Evolutionary conservation across 53 echinoderm and acorn worm species (phyloP), one percentile per base, ranked within the genome.

Genomic region (Echinometra lucunter): DNA sequence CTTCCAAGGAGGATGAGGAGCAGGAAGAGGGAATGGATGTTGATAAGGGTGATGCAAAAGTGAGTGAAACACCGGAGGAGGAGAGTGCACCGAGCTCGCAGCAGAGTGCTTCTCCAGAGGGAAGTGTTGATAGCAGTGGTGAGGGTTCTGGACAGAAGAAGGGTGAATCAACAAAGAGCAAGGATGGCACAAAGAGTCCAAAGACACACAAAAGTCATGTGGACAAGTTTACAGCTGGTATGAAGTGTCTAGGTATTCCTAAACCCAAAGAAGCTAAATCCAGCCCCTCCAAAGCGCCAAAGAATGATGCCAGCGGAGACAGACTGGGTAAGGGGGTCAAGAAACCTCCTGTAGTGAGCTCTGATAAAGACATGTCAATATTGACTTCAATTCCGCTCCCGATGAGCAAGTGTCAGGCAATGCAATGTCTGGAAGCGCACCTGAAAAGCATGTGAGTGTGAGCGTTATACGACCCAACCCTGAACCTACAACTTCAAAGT

Each of bases 331-430:
- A 97, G 92, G 42, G 40, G 42, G 72, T 82, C 37, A 95, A 95
- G 74, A 96, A 96, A 58, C 92, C 89, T 56, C 57, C 58, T 47
- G 42, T 69, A 89, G 45, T 63, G 44, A 95, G 81, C 91, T 92
- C 95, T 74, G 95, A 95, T 70, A 97, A 97, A 70, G 98, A 98
- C 63, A 88, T 98, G 89, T 98, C 97, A 13, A 98, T 98, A 35
- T 98, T 97, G 98, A 98, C 95, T 98, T 98, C 75, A 97, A 98
- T 91, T 95, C 97, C 23, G 95, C 96, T 53, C 80, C 82, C 66
- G 94, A 94, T 82, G 94, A 94, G 38, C 94, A 82, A 66, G 45
- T 60, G 66, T 63, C 66, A 60, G 67, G 27, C 23, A 82, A 82
- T 57, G 66, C 63, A 27, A 23, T 23, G 4, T 42, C 38, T 53